These are phyloP conservation scores for Apaloderma vittatum DNA, from an alignment of 2,113 vertebrate species.

Conservation along the genomic window DNA sequence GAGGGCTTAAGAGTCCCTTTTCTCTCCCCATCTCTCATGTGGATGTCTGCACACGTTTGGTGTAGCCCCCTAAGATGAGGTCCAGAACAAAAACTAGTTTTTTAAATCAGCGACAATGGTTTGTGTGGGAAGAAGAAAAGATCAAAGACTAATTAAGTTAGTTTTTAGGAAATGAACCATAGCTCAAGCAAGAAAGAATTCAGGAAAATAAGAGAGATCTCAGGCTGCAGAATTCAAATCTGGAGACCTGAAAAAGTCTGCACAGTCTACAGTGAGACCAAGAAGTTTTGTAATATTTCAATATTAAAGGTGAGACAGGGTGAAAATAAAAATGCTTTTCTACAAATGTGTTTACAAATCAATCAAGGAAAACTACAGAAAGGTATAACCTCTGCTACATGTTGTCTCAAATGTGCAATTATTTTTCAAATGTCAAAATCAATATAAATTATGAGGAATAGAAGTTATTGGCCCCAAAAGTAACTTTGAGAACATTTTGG, in stretches of 20 bases:
- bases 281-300: neutral
- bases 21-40: neutral
- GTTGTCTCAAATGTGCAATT: neutral
- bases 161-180: neutral
- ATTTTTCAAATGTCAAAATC: neutral
- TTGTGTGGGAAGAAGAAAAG: slow-evolving; percentile 18
- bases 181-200: neutral
- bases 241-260: neutral
- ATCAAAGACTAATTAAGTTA: slow-evolving; percentile 18
- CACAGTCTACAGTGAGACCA: neutral
- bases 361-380: neutral
- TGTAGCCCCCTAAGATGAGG: neutral
- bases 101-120: neutral
- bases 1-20: neutral
- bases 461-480: neutral
- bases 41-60: neutral
- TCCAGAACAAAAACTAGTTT: neutral
- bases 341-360: neutral
- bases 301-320: neutral
- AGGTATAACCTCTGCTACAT: neutral
- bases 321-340: neutral
- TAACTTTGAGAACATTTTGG: neutral
- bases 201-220: neutral
- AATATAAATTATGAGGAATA: neutral
- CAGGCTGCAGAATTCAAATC: neutral